Conservation (phyloP, 1,140 invertebrate genomes). For the Tetragonula clypearis region DNA sequence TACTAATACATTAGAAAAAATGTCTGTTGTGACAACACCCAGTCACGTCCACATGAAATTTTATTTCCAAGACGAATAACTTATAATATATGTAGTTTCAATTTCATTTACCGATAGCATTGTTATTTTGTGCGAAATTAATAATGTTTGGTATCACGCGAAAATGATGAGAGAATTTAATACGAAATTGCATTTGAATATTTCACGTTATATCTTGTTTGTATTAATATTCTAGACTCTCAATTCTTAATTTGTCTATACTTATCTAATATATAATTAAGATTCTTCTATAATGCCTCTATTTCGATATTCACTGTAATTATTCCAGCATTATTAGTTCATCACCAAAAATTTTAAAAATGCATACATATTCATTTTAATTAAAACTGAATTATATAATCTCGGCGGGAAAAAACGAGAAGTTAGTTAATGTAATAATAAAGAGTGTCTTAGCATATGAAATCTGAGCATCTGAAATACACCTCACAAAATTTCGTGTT, state of each 20-base stretch:
- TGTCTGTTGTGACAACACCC: too few relatives aligned
- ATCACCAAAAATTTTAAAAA: too few relatives aligned
- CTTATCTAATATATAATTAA: too few relatives aligned
- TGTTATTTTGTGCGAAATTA: neutral
- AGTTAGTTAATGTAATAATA: neutral
- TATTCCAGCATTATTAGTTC: too few relatives aligned
- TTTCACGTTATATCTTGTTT: too few relatives aligned
- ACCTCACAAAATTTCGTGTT: neutral
- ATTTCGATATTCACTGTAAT: too few relatives aligned
- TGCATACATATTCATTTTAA: too few relatives aligned
- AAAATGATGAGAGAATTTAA: neutral
- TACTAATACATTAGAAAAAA: neutral
- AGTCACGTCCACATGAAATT: neutral
- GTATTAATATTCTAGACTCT: too few relatives aligned
- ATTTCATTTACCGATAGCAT: neutral
- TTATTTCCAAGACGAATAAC: neutral
- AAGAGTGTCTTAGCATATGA: neutral
- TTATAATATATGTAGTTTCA: neutral
- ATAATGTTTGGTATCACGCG: neutral
- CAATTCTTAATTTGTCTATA: neutral
- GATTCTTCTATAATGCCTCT: too few relatives aligned
- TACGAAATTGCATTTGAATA: too few relatives aligned
- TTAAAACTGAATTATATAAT: too few relatives aligned
- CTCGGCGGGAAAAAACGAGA: too few relatives aligned
- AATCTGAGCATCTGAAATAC: neutral